These are phyloP conservation scores for Eulemur rufifrons DNA, from an alignment of 2,113 vertebrate species.

Conservation along the genomic window DNA sequence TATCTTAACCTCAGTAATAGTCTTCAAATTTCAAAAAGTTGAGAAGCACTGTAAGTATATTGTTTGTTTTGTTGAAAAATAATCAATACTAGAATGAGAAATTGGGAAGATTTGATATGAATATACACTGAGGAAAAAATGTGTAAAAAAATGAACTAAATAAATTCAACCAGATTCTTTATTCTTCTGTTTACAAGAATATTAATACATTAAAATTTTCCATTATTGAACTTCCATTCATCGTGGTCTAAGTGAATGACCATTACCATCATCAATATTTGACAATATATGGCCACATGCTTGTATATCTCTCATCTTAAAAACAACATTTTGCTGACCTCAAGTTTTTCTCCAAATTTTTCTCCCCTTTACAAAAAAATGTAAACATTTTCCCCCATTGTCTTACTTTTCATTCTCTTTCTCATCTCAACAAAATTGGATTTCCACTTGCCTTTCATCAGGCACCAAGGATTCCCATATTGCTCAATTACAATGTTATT, in stretches of 20 bases:
- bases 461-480: too few relatives aligned
- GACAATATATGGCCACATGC: not conserved
- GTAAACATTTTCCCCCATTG: not conserved
- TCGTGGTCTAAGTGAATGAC: not conserved
- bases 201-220: not conserved
- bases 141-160: slow-evolving; percentile 10
- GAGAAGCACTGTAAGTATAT: not conserved
- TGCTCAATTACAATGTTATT: not conserved
- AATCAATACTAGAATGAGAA: not conserved
- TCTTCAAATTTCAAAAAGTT: not conserved
- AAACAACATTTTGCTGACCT: not conserved
- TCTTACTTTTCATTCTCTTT: not conserved
- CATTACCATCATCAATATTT: not conserved
- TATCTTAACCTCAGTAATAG: not conserved
- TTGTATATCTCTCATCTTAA: not conserved
- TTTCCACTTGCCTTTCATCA: not conserved
- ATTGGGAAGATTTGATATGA: not conserved
- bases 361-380: not conserved
- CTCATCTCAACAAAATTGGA: not conserved
- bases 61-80: not conserved
- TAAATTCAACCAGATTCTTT: not conserved
- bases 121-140: not conserved
- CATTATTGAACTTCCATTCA: not conserved
- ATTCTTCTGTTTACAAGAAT: not conserved
- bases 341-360: not conserved